A percentile compares a stretch with the other conserved stretches of the same genome.
These are phyloP conservation scores for Aphrocallistes beatrix DNA, from an alignment of 37 sponge, comb jelly and placozoan species.

Conservation along the genomic window DNA sequence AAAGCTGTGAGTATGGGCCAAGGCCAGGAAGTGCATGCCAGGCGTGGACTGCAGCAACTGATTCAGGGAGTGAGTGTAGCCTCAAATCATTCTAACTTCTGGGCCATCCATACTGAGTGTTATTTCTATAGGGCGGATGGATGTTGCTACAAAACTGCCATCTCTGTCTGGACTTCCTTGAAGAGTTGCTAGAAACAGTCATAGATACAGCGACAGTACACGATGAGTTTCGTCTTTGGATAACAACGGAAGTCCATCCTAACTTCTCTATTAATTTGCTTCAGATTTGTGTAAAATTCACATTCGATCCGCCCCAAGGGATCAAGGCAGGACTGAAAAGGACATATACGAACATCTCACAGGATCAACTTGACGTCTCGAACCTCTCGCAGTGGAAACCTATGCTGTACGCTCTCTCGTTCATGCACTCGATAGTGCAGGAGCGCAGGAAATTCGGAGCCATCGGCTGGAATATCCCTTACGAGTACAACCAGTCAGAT, in stretches of 20 bases:
- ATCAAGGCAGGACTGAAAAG: slow-evolving; percentile 90
- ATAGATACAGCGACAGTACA: slow-evolving; percentile 60
- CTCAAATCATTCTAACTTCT: no score
- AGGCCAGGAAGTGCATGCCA: slow-evolving; percentile 91
- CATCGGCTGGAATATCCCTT: slow-evolving; percentile 98
- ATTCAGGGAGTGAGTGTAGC: slow-evolving; percentile 48
- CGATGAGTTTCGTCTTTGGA: slow-evolving; percentile 70
- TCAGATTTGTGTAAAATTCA: slow-evolving; percentile 82
- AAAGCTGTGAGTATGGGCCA: slow-evolving; percentile 91
- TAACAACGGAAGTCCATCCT: slow-evolving; percentile 92
- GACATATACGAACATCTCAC: slow-evolving; percentile 80
- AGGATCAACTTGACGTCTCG: slow-evolving; percentile 83
- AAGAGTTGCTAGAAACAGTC: slow-evolving; percentile 74
- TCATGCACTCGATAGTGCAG: slow-evolving; percentile 94
- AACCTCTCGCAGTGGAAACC: slow-evolving; percentile 87
- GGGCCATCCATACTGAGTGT: no score
- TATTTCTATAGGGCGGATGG: slow-evolving; percentile 67
- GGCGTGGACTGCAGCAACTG: slow-evolving; percentile 74
- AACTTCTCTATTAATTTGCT: slow-evolving; percentile 89
- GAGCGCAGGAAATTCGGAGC: slow-evolving; percentile 97
- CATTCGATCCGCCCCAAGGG: slow-evolving; percentile 94
- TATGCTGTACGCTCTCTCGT: slow-evolving; percentile 82
- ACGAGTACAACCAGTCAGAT: slow-evolving; percentile 98
- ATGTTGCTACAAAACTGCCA: slow-evolving; percentile 93
- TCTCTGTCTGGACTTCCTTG: slow-evolving; percentile 87